Evolutionary conservation across 37 sponge, comb jelly and placozoan species (phyloP), one percentile per base, ranked within the genome.

Genomic region (Tethya wilhelma): DNA sequence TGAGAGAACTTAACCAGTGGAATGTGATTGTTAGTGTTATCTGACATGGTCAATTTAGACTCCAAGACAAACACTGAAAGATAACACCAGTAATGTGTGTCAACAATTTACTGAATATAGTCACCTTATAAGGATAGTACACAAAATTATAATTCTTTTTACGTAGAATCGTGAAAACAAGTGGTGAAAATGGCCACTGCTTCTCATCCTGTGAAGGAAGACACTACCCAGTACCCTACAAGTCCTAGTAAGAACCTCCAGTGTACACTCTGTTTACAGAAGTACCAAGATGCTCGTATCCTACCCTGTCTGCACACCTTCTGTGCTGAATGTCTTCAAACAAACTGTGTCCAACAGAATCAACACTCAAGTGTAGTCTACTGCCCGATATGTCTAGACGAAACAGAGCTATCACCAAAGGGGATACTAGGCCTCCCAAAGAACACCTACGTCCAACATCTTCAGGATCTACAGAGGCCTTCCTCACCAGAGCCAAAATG

Each of bases 241-340:
- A 63, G 28, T 8, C 55, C 33, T 17, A 65, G 32, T n/a, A 69
- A 69, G 7, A 74, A 73, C 30, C 73, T 86, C 0, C 80, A 80
- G 69, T 91, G 92, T 64, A 46, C 79, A 1, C 41, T 87, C 1
- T 91, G 92, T 57, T 31, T 78, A 5, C 44, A 87, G 68, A 73
- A 56, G 41, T 91, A 69, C 67, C 28, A 63, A 17, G 75, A 80
- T 40, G 84, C 92, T 20, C 66, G 80, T 8, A 71, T 91, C 1
- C 79, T 91, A 14, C 89, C 92, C 23, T 91, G 92, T 44, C 73
- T 91, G 30, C 92, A 91, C 75, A 65, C 89, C n/a, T 91, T 88
- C 75, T 91, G 92, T 78, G 75, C 73, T 14, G 32, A 28, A 3
- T 91, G 92, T 64, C 69, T 91, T 4, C 75, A 88, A 59, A 4